phyloP scores from a whole-genome alignment of 2,888 invertebrate genomes.

The Tetramorium bicarinatum region DNA sequence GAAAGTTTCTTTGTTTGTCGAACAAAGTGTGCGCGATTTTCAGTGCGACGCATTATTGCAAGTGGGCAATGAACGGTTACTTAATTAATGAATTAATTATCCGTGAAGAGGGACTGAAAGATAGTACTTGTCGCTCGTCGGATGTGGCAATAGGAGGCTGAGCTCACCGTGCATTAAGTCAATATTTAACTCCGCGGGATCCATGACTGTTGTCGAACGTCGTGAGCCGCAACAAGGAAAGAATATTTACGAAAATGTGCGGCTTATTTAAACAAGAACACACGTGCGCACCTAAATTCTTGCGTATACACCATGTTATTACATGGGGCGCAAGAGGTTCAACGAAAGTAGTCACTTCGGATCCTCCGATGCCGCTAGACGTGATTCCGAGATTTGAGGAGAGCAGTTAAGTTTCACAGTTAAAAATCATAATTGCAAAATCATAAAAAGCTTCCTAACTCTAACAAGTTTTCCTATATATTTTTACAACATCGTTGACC shows the following conservation, averaged over 20 bases:
- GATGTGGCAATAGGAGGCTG: neutral
- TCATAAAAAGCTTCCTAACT: neutral
- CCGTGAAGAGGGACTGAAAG: neutral
- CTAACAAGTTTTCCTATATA: slow-evolving; percentile 3
- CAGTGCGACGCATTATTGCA: neutral
- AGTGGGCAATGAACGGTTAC: neutral
- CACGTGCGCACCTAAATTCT: slow-evolving; percentile 27
- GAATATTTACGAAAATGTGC: slow-evolving; percentile 57
- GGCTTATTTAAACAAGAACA: slow-evolving; percentile 63
- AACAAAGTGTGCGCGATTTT: neutral
- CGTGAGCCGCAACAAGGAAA: slow-evolving; percentile 12
- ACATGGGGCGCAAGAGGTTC: neutral
- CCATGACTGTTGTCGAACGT: slow-evolving; percentile 33
- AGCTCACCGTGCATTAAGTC: slow-evolving; percentile 26
- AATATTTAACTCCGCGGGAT: slow-evolving; percentile 65
- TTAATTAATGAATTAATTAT: slow-evolving; percentile 9
- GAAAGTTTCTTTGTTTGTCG: neutral
- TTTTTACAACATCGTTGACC: neutral
- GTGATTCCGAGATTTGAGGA: slow-evolving; percentile 1
- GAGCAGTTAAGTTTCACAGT: slow-evolving; percentile 5
- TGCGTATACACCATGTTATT: slow-evolving; percentile 11
- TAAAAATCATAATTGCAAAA: neutral
- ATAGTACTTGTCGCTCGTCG: neutral
- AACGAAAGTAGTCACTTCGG: slow-evolving; percentile 19
- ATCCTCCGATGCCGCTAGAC: neutral